These are phyloP conservation scores for Trichomycterus rosablanca DNA, from an alignment of 2,113 vertebrate genomes.

Conservation along the genomic window DNA sequence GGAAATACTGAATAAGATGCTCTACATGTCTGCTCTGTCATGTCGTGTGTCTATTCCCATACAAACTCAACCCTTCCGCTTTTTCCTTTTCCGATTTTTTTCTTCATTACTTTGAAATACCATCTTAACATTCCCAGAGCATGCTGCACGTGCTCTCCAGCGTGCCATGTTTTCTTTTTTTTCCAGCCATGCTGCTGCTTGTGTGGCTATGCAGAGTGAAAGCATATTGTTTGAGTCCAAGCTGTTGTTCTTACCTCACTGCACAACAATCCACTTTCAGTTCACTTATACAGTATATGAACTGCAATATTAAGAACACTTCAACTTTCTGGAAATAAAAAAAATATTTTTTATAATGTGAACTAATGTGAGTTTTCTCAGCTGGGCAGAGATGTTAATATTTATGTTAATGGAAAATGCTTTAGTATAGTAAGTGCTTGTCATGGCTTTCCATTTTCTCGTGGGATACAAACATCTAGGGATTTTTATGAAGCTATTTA, in stretches of 20 bases:
- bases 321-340: no score
- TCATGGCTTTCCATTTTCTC: background rate
- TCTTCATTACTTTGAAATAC: slow-evolving; percentile 56
- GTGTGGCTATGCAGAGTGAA: slow-evolving; percentile 46
- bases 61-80: slow-evolving; percentile 14
- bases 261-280: background rate
- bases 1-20: slow-evolving; percentile 83
- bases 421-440: background rate
- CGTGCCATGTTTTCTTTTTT: slow-evolving; percentile 52
- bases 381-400: no score
- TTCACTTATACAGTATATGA: background rate
- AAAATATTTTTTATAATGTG: no score
- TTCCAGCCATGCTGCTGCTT: slow-evolving; percentile 35
- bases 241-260: slow-evolving; percentile 20
- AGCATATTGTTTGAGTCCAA: slow-evolving; percentile 52
- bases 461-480: background rate
- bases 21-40: slow-evolving; percentile 61
- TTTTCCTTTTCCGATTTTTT: slow-evolving; percentile 40
- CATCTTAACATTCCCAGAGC: slow-evolving; percentile 73
- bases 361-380: no score
- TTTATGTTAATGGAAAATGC: slow-evolving; percentile 1
- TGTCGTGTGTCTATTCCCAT: slow-evolving; percentile 31
- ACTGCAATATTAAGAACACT: no score
- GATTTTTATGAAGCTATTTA: slow-evolving; percentile 1
- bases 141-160: slow-evolving; percentile 65